phyloP scores from a whole-genome alignment of 2,888 invertebrate genomes.

The Camponotus fellah region DNA sequence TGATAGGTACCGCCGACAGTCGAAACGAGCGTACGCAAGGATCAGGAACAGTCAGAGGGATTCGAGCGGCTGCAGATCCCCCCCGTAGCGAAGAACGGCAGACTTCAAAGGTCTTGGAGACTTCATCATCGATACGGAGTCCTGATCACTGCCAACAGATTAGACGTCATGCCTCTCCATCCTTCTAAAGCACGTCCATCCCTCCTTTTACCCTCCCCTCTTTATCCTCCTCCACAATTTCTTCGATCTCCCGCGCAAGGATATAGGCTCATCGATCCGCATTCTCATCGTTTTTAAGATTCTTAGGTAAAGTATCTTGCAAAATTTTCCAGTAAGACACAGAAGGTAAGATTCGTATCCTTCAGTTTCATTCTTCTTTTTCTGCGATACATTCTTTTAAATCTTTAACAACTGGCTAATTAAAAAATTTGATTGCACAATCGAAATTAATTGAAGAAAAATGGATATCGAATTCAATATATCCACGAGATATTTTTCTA shows the following conservation, averaged over 20 bases:
- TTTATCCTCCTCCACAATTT: constrained; percentile 2
- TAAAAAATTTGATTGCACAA: neutral
- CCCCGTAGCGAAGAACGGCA: constrained; percentile 82
- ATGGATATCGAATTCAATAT: neutral
- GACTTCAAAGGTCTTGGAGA: constrained; percentile 84
- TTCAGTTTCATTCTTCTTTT: neutral
- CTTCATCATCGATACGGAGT: constrained; percentile 85
- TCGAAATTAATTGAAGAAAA: neutral
- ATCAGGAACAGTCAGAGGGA: constrained; percentile 79
- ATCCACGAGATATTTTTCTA: neutral
- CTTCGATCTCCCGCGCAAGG: constrained; percentile 51
- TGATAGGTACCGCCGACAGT: constrained; percentile 76
- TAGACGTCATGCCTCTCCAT: constrained; percentile 76
- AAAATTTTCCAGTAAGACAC: neutral
- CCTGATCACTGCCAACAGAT: constrained; percentile 85
- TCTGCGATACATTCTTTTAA: neutral
- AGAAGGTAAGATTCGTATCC: neutral
- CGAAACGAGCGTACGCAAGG: constrained; percentile 77
- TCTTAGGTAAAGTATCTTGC: neutral
- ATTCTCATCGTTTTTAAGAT: constrained; percentile 13
- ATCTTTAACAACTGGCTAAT: neutral
- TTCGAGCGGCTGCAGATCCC: constrained; percentile 77
- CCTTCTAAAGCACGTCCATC: constrained; percentile 34
- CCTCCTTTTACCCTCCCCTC: constrained; percentile 2
- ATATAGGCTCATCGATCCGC: constrained; percentile 69